Conservation (phyloP, 2,797 vertebrate species). For the Cynodonichthys magdalenae region DNA sequence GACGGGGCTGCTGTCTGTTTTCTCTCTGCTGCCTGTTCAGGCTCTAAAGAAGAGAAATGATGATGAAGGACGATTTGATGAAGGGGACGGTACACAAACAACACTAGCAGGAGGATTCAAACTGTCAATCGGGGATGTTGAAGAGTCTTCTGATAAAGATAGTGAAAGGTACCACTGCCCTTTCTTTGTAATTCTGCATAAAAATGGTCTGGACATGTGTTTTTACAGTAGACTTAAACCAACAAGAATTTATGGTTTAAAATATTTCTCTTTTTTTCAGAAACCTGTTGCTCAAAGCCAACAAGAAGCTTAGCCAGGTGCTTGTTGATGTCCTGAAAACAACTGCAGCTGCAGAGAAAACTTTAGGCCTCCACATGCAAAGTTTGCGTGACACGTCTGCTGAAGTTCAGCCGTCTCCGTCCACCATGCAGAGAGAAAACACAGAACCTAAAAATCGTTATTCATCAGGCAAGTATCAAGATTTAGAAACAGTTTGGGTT, state of each 20-base stretch:
- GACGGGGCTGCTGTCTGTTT: conserved; percentile 90
- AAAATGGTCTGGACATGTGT: not conserved
- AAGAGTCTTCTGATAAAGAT: conserved; percentile 65
- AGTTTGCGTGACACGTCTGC: conserved; percentile 80
- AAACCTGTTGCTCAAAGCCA: conserved; percentile 82
- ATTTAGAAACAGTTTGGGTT: not conserved
- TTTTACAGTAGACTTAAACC: not conserved
- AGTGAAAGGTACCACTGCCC: conserved; percentile 84
- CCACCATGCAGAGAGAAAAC: conserved; percentile 41
- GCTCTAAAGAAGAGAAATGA: conserved; percentile 78
- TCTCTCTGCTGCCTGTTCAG: conserved; percentile 88
- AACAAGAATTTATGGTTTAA: not conserved
- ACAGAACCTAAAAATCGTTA: conserved; percentile 59
- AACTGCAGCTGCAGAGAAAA: conserved; percentile 91
- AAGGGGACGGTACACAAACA: conserved; percentile 53
- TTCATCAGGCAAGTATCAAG: conserved; percentile 65
- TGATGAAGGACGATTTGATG: conserved; percentile 21
- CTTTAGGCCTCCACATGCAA: conserved; percentile 88
- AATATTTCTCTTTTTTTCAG: conserved; percentile 58
- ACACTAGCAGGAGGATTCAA: conserved; percentile 37
- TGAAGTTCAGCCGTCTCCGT: conserved; percentile 48
- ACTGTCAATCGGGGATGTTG: conserved; percentile 57
- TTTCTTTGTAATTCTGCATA: not conserved
- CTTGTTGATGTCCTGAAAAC: conserved; percentile 92
- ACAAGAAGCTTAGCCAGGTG: conserved; percentile 88